Evolutionary conservation across 2,888 invertebrate species (phyloP).

Genomic region (Hyppa rectilinea): DNA sequence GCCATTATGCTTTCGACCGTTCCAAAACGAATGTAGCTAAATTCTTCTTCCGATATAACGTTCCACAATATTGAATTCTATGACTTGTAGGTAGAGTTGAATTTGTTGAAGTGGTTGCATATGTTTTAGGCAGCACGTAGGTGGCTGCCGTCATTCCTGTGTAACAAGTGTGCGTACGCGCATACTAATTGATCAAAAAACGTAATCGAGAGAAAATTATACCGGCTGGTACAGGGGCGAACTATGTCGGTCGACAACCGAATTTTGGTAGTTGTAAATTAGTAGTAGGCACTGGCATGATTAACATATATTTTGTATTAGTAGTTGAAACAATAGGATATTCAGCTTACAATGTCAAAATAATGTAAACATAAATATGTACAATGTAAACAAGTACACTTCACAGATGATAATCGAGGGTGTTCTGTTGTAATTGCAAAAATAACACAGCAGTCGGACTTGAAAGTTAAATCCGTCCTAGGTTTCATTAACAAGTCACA

Average conservation of each 20-base stretch:
- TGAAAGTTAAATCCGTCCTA: neutral
- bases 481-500: neutral
- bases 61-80: conserved; percentile 66
- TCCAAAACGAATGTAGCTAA: conserved; percentile 77
- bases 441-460: no score
- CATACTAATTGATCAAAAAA: conserved; percentile 84
- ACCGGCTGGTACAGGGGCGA: conserved; percentile 75
- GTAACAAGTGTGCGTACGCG: conserved; percentile 82
- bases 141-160: conserved; percentile 85
- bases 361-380: conserved; percentile 3
- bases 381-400: neutral
- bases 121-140: conserved; percentile 74
- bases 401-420: neutral
- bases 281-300: neutral
- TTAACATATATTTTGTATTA: conserved; percentile 20
- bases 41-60: conserved; percentile 68
- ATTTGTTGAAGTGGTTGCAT: conserved; percentile 50
- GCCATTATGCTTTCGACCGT: conserved; percentile 83
- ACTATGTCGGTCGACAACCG: conserved; percentile 48
- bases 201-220: conserved; percentile 89
- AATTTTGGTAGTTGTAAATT: neutral
- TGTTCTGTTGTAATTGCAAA: neutral
- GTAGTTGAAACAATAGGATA: conserved; percentile 14
- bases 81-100: conserved; percentile 61
- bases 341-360: neutral